These are phyloP conservation scores for Grammomys surdaster DNA, from an alignment of 2,113 vertebrate species.

Conservation along the genomic window DNA sequence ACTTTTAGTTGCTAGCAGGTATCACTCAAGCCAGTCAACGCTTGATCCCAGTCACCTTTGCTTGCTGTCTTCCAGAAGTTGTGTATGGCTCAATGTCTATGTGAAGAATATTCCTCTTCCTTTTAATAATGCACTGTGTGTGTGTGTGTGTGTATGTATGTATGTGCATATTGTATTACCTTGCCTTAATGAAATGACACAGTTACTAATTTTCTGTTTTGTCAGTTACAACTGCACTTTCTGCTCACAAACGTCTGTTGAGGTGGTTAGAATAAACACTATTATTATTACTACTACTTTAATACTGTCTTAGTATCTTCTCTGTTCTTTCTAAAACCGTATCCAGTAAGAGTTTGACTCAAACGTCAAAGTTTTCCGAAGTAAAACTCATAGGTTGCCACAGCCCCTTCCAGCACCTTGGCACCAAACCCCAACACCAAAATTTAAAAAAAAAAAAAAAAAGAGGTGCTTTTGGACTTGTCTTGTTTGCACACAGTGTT, in stretches of 20 bases:
- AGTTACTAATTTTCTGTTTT: slow-evolving; percentile 56
- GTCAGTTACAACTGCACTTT: slow-evolving; percentile 16
- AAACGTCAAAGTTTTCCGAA: slow-evolving; percentile 37
- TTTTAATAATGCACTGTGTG: not conserved
- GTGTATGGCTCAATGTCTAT: not conserved
- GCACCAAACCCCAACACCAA: slow-evolving; percentile 27
- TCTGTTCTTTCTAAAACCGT: slow-evolving; percentile 44
- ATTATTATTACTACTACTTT: slow-evolving; percentile 51
- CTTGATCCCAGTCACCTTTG: slow-evolving; percentile 75
- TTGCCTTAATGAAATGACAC: slow-evolving; percentile 20
- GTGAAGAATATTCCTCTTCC: not conserved
- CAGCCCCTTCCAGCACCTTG: not conserved
- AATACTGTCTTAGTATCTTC: slow-evolving; percentile 43
- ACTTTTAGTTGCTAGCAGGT: slow-evolving; percentile 80
- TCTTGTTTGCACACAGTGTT: slow-evolving; percentile 83
- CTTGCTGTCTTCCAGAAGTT: slow-evolving; percentile 38
- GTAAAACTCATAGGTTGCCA: slow-evolving; percentile 27
- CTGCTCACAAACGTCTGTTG: slow-evolving; percentile 23
- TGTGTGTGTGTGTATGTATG: not conserved
- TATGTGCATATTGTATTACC: not conserved
- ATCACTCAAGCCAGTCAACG: slow-evolving; percentile 78
- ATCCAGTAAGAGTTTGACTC: slow-evolving; percentile 56
- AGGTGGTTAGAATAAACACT: slow-evolving; percentile 58
- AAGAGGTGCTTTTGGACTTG: slow-evolving; percentile 64
- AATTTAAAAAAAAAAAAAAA: not conserved